Percentiles rank a stretch among this genome's conserved stretches.
Evolutionary conservation across 2,888 invertebrate species (phyloP).

Genomic region (Spicauda simplicius): DNA sequence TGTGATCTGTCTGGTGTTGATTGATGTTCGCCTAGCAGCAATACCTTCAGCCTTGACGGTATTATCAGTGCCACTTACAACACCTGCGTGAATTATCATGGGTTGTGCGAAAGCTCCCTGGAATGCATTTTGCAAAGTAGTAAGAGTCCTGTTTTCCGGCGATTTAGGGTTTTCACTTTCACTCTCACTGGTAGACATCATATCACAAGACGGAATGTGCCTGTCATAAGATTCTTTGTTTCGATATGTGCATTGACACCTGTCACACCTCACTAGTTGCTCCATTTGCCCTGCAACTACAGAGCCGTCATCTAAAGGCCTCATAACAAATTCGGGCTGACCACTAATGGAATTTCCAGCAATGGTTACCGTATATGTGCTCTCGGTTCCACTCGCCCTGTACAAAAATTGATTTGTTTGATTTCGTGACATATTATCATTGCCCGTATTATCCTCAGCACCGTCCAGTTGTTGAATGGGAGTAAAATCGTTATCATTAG

Average conservation of each 20-base stretch:
- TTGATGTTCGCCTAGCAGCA: constrained; percentile 77
- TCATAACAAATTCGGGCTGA: constrained; percentile 76
- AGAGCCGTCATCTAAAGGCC: constrained; percentile 71
- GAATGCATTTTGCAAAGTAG: constrained; percentile 80
- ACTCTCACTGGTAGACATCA: constrained; percentile 92
- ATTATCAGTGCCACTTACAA: constrained; percentile 75
- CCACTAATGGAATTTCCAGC: constrained; percentile 81
- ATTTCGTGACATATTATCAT: constrained; percentile 60
- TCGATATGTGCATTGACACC: constrained; percentile 94
- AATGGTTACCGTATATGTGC: constrained; percentile 78
- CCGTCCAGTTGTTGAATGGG: constrained; percentile 89
- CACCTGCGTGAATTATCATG: constrained; percentile 78
- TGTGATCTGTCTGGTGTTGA: constrained; percentile 81
- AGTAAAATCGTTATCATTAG: constrained; percentile 68
- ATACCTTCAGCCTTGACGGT: constrained; percentile 80
- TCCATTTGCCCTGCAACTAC: constrained; percentile 81
- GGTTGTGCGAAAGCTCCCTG: constrained; percentile 81
- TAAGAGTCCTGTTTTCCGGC: constrained; percentile 80
- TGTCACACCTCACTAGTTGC: constrained; percentile 93
- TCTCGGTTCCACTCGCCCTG: constrained; percentile 77
- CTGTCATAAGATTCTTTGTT: constrained; percentile 92
- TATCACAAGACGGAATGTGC: constrained; percentile 91
- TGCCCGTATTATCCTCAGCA: constrained; percentile 86
- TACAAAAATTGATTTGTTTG: constrained; percentile 76
- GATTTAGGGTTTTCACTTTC: constrained; percentile 89